phyloP scores from a whole-genome alignment of 2,113 vertebrate species.

The Hystrix cristata region DNA sequence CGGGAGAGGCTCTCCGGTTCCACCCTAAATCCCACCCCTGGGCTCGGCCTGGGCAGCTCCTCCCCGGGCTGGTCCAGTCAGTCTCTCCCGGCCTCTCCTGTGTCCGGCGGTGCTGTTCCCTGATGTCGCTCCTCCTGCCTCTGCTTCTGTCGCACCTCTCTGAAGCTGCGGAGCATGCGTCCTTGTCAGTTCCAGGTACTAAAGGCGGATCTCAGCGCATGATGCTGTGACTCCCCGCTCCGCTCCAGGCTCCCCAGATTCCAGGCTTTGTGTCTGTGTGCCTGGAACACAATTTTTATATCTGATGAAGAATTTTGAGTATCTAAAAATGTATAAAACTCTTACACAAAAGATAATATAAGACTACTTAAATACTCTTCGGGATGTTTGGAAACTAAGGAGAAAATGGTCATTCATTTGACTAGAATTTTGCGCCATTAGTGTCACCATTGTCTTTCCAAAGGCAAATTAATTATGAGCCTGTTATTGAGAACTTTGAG shows the following conservation, averaged over 20 bases:
- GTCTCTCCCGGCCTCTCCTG: no score
- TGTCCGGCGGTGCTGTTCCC: not conserved
- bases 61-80: not conserved
- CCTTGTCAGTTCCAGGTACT: not conserved
- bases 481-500: not conserved
- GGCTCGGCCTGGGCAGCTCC: not conserved
- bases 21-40: not conserved
- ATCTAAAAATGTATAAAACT: not conserved
- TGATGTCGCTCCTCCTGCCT: not conserved
- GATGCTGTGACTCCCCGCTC: not conserved
- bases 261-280: not conserved
- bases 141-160: not conserved
- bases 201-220: not conserved
- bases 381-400: not conserved
- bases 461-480: not conserved
- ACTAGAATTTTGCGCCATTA: not conserved
- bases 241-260: no score
- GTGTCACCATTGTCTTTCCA: not conserved
- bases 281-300: not conserved
- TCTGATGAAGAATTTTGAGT: not conserved
- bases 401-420: not conserved
- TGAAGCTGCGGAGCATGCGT: not conserved
- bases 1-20: no score
- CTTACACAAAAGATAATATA: not conserved
- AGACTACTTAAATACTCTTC: not conserved